These are phyloP conservation scores for Rhagoletis pomonella DNA, from an alignment of 1,140 invertebrate genomes.

Conservation along the genomic window DNA sequence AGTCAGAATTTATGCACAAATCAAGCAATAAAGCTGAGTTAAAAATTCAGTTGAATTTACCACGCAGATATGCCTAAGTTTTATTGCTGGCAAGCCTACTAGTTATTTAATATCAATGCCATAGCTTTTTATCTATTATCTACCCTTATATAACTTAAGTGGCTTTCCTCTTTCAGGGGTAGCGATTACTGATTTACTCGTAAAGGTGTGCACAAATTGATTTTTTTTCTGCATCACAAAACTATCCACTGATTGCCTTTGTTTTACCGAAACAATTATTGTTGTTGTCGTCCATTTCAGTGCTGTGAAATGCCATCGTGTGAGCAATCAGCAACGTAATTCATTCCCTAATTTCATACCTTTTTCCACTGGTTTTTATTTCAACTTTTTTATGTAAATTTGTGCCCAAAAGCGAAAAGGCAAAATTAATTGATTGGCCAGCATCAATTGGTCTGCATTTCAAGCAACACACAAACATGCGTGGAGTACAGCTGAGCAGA, in stretches of 20 bases:
- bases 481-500: too few relatives aligned
- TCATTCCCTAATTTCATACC: slow-evolving; percentile 35
- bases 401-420: slow-evolving; percentile 41
- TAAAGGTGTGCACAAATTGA: slow-evolving; percentile 45
- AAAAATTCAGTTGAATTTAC: too few relatives aligned
- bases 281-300: neutral
- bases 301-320: slow-evolving; percentile 41
- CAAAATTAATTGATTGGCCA: slow-evolving; percentile 52
- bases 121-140: too few relatives aligned
- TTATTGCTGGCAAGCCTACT: too few relatives aligned
- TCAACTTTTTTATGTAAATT: slow-evolving; percentile 50
- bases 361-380: slow-evolving; percentile 27
- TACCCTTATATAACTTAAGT: too few relatives aligned
- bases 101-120: too few relatives aligned
- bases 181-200: slow-evolving; percentile 10
- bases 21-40: too few relatives aligned
- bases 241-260: slow-evolving; percentile 33
- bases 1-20: too few relatives aligned
- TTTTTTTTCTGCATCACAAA: slow-evolving; percentile 15
- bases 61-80: too few relatives aligned
- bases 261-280: slow-evolving; percentile 5
- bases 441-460: slow-evolving; percentile 30
- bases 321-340: slow-evolving; percentile 29
- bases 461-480: neutral
- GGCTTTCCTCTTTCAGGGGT: neutral